phyloP scores from a whole-genome alignment of 2,113 vertebrate species.

The Cyphomyrus discorhynchus region DNA sequence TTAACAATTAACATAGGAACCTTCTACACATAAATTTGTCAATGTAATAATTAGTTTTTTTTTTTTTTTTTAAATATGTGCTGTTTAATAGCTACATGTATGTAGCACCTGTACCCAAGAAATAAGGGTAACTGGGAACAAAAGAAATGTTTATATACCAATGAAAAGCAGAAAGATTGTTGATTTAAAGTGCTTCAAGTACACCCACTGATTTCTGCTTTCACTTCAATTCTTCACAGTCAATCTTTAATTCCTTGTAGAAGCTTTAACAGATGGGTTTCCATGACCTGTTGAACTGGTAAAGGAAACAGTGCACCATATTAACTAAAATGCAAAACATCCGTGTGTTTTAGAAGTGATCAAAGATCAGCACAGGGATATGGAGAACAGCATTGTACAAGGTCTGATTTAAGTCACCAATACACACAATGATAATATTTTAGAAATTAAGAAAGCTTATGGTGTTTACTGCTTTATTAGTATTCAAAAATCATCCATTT shows the following conservation, averaged over 20 bases:
- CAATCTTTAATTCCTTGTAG: conserved; percentile 90
- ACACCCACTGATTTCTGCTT: not conserved
- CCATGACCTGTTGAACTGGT: conserved; percentile 95
- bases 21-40: not conserved
- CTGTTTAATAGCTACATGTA: not conserved
- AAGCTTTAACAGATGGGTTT: conserved; percentile 83
- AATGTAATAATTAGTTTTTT: not conserved
- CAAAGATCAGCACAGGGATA: not conserved
- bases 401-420: not conserved
- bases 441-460: not conserved
- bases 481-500: not conserved
- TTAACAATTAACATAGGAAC: not conserved
- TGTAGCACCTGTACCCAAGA: not conserved
- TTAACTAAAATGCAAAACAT: not conserved
- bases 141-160: not conserved
- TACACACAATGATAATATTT: not conserved
- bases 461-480: not conserved
- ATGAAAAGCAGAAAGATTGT: not conserved
- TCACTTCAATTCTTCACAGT: conserved; percentile 21
- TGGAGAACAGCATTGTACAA: not conserved
- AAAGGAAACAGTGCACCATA: not conserved
- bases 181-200: conserved; percentile 3
- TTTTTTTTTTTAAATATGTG: not conserved
- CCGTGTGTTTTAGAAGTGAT: not conserved
- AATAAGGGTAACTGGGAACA: not conserved